A percentile compares a stretch with the other conserved stretches of the same genome.
phyloP scores from a whole-genome alignment of 1,140 invertebrate genomes.

The Uloborus diversus region DNA sequence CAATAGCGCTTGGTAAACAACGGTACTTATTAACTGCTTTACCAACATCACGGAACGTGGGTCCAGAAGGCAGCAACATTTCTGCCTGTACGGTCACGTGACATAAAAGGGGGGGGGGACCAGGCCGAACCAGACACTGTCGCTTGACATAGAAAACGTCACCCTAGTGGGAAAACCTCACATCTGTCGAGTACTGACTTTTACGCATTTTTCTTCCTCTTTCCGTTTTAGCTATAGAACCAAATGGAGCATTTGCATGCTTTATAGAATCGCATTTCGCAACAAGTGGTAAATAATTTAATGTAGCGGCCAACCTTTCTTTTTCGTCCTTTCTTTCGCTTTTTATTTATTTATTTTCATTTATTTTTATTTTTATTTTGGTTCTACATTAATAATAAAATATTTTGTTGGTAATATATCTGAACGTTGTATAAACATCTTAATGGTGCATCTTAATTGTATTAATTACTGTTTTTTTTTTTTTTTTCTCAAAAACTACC shows the following conservation, averaged over 20 bases:
- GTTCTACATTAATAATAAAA: too few species aligned
- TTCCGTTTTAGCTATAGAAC: neutral
- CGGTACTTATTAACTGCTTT: constrained; percentile 36
- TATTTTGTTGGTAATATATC: too few species aligned
- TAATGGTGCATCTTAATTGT: too few species aligned
- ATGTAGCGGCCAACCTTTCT: too few species aligned
- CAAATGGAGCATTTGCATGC: constrained; percentile 49
- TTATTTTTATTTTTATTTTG: too few species aligned
- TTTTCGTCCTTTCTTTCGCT: too few species aligned
- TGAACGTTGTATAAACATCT: too few species aligned
- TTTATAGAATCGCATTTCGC: too few species aligned
- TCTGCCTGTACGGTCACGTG: neutral
- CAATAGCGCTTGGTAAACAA: constrained; percentile 34
- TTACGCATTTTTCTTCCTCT: neutral
- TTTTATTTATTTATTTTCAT: too few species aligned
- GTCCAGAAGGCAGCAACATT: constrained; percentile 16
- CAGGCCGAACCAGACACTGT: constrained; percentile 1
- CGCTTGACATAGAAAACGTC: constrained; percentile 23
- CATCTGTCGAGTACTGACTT: constrained; percentile 15
- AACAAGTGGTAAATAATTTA: neutral
- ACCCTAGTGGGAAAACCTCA: constrained; percentile 22
- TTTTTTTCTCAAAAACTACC: too few species aligned
- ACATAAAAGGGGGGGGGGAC: neutral
- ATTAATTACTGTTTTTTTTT: too few species aligned
- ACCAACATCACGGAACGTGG: constrained; percentile 16